phyloP scores from a whole-genome alignment of 2,888 invertebrate genomes.

The Boloria euphrosyne region DNA sequence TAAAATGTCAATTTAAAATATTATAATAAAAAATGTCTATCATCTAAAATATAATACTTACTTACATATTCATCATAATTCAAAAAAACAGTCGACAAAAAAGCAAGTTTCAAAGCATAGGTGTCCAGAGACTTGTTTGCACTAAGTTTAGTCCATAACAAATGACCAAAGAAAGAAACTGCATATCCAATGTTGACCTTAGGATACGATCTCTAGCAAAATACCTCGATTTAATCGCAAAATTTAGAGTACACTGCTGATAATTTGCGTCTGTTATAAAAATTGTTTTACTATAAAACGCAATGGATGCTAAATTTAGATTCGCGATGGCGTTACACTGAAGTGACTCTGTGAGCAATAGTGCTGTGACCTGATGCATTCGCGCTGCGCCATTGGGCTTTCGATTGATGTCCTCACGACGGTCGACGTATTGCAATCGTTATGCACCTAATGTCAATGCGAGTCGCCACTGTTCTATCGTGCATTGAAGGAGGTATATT shows the following conservation, averaged over 20 bases:
- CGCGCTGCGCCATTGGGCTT: conserved; percentile 66
- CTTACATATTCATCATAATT: not conserved
- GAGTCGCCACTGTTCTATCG: conserved; percentile 65
- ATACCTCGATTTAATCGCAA: conserved; percentile 6
- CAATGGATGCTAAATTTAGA: conserved; percentile 33
- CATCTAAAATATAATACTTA: not conserved
- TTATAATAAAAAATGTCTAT: too few relatives aligned
- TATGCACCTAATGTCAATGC: conserved; percentile 77
- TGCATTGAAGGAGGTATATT: conserved; percentile 64
- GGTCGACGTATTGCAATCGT: conserved; percentile 76
- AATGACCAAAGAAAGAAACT: conserved; percentile 50
- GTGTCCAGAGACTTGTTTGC: conserved; percentile 37
- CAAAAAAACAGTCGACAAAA: not conserved
- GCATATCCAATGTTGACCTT: conserved; percentile 53
- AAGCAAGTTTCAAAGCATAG: conserved; percentile 28
- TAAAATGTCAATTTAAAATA: too few relatives aligned
- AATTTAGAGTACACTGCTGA: conserved; percentile 33
- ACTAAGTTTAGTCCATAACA: conserved; percentile 42
- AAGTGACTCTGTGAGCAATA: conserved; percentile 43
- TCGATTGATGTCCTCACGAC: conserved; percentile 72
- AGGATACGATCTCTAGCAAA: conserved; percentile 43
- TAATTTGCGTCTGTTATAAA: not conserved
- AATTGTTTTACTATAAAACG: conserved; percentile 1
- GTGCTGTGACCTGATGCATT: conserved; percentile 67
- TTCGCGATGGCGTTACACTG: conserved; percentile 23